Evolutionary conservation across 2,113 vertebrate species (phyloP).

Genomic region (Diphyllodes magnificus): DNA sequence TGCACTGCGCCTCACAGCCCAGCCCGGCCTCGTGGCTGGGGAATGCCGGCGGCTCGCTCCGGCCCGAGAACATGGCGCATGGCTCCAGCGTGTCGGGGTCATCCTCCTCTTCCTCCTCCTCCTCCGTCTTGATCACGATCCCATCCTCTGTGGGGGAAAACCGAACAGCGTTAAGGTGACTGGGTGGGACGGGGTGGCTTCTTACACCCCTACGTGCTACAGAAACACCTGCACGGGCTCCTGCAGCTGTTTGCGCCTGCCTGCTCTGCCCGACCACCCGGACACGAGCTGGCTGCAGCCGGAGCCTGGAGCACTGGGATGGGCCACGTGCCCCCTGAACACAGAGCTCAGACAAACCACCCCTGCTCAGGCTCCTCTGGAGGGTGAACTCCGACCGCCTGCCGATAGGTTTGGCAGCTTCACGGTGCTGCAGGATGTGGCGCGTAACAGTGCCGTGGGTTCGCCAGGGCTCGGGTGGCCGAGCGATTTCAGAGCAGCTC

Average conservation of each 20-base stretch:
- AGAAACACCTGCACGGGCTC: background rate
- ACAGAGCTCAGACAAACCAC: background rate
- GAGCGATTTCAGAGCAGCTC: background rate
- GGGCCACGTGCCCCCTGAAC: fast-evolving
- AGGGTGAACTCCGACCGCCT: fast-evolving
- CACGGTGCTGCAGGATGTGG: fast-evolving
- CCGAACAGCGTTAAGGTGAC: fast-evolving
- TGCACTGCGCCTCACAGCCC: conserved; percentile 38
- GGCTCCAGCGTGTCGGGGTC: conserved; percentile 64
- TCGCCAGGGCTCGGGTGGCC: fast-evolving
- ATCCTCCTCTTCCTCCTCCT: conserved; percentile 55
- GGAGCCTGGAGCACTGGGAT: fast-evolving
- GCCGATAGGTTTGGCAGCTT: no score
- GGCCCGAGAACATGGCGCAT: conserved; percentile 39
- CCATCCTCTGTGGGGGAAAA: conserved; percentile 7
- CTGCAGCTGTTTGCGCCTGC: background rate
- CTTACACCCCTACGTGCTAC: no score
- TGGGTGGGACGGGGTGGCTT: fast-evolving
- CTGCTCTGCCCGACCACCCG: fast-evolving
- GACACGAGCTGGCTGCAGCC: background rate
- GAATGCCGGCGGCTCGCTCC: conserved; percentile 7
- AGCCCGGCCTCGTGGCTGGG: conserved; percentile 28
- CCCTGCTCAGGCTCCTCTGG: fast-evolving
- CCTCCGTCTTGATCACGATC: conserved; percentile 64
- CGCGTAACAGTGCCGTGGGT: fast-evolving